Percentiles rank a stretch among this genome's conserved stretches.
phyloP scores from a whole-genome alignment of 2,888 invertebrate species.

The Lampropteryx suffumata region DNA sequence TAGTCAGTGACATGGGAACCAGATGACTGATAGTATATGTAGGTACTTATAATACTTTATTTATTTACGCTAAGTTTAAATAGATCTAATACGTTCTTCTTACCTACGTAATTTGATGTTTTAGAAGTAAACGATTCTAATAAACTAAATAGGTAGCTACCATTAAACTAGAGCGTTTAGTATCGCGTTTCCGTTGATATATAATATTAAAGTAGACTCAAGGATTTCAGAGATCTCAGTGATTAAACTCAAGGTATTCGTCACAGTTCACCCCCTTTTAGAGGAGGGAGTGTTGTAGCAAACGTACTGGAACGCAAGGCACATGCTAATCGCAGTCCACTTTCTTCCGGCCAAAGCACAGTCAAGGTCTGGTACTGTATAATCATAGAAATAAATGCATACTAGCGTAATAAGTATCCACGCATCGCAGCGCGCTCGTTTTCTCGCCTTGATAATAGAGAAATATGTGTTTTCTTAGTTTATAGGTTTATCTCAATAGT shows the following conservation, averaged over 20 bases:
- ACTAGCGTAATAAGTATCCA: slow-evolving; percentile 26
- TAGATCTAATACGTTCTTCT: too few species aligned
- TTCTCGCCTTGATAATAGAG: slow-evolving; percentile 19
- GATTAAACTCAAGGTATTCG: slow-evolving; percentile 24
- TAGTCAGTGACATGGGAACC: too few species aligned
- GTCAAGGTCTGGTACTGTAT: slow-evolving; percentile 44
- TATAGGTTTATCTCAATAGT: neutral
- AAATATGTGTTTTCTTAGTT: slow-evolving; percentile 11
- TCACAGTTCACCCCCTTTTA: slow-evolving; percentile 18
- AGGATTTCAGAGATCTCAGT: slow-evolving; percentile 22
- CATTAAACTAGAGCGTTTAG: slow-evolving; percentile 10
- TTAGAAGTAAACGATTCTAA: too few species aligned
- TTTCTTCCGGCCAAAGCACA: slow-evolving; percentile 50
- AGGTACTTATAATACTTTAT: too few species aligned
- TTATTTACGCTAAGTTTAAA: too few species aligned
- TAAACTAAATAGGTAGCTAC: too few species aligned
- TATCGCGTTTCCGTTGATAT: slow-evolving; percentile 26
- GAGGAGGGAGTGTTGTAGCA: slow-evolving; percentile 17
- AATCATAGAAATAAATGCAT: slow-evolving; percentile 21
- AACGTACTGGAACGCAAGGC: slow-evolving; percentile 37
- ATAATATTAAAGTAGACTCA: slow-evolving; percentile 16
- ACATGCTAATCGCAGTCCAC: slow-evolving; percentile 52
- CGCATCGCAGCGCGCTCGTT: slow-evolving; percentile 23
- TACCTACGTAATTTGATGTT: too few species aligned
- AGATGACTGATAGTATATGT: too few species aligned